Evolutionary conservation across 35 echinoderm and acorn worm species (phyloP).

Genomic region (Lytechinus variegatus): DNA sequence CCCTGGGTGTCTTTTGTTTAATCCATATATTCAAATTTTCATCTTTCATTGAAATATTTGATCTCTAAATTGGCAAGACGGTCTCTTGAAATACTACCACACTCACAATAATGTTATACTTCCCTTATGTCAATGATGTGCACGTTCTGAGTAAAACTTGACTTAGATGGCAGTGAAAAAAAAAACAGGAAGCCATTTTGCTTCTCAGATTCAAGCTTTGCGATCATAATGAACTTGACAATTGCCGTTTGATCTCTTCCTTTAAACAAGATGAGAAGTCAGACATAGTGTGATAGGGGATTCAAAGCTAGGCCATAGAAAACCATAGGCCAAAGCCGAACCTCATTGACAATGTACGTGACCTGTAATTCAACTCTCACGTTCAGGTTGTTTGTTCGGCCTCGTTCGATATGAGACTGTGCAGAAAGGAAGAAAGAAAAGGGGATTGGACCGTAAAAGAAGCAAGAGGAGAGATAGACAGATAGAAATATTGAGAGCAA

Average conservation of each 20-base stretch:
- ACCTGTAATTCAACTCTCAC: conserved; percentile 37
- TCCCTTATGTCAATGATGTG: not conserved
- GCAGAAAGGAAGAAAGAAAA: conserved; percentile 25
- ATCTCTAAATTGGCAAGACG: not conserved
- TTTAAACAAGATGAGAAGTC: not conserved
- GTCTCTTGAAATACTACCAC: not conserved
- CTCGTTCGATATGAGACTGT: conserved; percentile 36
- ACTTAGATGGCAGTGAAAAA: not conserved
- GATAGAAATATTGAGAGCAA: not conserved
- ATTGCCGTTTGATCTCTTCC: not conserved
- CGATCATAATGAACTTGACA: not conserved
- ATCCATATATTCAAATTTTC: not conserved
- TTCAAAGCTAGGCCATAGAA: not conserved
- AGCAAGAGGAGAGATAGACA: not conserved
- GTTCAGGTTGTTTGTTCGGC: conserved; percentile 34
- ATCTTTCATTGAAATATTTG: not conserved
- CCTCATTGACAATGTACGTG: conserved; percentile 42
- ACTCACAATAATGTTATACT: no score
- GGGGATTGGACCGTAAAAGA: not conserved
- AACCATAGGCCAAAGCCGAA: not conserved
- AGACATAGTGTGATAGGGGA: not conserved
- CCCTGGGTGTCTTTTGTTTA: no score
- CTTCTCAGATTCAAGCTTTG: not conserved
- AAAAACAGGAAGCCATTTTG: no score
- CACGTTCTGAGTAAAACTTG: not conserved